Conservation (phyloP, 2,113 vertebrate genomes). For the Passer domesticus region DNA sequence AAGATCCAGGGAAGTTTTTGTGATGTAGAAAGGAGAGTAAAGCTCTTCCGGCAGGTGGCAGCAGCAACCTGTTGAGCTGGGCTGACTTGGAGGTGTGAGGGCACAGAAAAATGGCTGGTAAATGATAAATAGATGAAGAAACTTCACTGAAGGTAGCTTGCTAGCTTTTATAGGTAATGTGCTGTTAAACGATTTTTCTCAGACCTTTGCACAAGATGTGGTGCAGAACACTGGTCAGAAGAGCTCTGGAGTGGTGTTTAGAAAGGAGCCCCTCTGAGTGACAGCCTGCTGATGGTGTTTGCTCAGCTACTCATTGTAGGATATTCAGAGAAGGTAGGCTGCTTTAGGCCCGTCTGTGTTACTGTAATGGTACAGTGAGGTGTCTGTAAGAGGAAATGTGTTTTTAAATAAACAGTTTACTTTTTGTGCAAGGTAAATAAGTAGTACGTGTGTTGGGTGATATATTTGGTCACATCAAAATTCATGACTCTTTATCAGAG, state of each 20-base stretch:
- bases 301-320: background rate
- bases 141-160: background rate
- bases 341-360: background rate
- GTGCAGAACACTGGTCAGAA: background rate
- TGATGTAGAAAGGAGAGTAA: background rate
- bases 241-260: background rate
- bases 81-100: background rate
- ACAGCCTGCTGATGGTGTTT: background rate
- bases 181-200: background rate
- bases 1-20: background rate
- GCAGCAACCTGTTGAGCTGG: background rate
- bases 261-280: background rate
- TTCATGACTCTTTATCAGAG: background rate
- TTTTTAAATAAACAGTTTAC: background rate
- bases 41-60: background rate
- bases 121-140: background rate
- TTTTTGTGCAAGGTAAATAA: background rate
- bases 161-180: background rate
- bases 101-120: background rate
- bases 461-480: background rate
- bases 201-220: background rate
- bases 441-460: background rate
- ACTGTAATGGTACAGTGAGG: background rate
- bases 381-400: fast-evolving
- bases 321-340: background rate